Conservation (phyloP, 2,113 vertebrate genomes). For the Neomonachus schauinslandi region DNA sequence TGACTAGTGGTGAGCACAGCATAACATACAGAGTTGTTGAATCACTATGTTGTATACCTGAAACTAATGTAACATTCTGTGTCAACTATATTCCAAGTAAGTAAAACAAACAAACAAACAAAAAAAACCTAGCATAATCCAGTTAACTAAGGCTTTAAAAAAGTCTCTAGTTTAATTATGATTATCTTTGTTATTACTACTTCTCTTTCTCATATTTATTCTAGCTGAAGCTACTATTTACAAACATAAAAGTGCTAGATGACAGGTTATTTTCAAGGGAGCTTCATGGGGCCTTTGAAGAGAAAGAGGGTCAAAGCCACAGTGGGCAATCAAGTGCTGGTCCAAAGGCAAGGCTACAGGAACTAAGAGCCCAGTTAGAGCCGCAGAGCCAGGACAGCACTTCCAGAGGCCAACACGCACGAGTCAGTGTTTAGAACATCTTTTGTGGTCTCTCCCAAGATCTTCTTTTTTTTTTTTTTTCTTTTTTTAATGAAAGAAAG, state of each 20-base stretch:
- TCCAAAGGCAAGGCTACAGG: background rate
- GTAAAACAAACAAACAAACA: background rate
- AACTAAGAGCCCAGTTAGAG: background rate
- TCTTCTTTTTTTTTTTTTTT: too few species aligned
- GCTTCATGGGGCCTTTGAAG: background rate
- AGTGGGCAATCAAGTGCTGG: background rate
- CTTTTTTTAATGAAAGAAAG: too few species aligned
- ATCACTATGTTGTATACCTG: background rate
- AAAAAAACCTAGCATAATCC: background rate
- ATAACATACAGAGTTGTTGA: background rate
- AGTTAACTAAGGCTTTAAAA: background rate
- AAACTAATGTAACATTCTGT: background rate
- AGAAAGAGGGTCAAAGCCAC: background rate
- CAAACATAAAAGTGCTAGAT: background rate
- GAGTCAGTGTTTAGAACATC: constrained; percentile 92
- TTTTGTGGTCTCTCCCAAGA: constrained; percentile 90
- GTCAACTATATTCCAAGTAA: background rate
- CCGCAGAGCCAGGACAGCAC: fast-evolving
- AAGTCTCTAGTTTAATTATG: background rate
- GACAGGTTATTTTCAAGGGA: background rate
- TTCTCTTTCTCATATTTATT: background rate
- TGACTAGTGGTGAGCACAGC: background rate
- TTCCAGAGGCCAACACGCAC: constrained; percentile 83
- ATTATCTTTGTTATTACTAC: background rate
- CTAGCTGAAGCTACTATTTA: background rate